Base-by-base conservation (phyloP, 2,888 invertebrate genomes). In the Thera britannica region DNA sequence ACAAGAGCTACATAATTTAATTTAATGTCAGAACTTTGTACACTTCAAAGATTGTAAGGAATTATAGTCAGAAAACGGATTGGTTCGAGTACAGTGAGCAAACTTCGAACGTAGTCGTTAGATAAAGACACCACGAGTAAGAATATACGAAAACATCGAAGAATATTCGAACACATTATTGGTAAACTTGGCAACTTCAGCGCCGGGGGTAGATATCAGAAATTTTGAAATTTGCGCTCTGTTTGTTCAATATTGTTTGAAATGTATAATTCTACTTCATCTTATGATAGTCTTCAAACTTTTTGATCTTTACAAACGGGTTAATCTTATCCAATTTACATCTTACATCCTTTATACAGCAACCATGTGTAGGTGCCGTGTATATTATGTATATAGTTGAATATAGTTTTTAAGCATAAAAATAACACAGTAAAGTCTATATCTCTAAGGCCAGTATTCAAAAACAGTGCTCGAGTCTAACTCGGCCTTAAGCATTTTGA, bases 161-260 rank as follows among this genome's bases (percentile, higher is more conserved):
- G 62, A 69, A 69, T 62, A 65, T 65, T 58, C 55, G 57, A 63
- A 58, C 62, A 56, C 44, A 63, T 64, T 66, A 66, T 70, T 67
- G 63, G 60, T 46, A 63, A 70, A 70, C 60, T 70, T 66, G 34
- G 54, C 35, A 51, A 51, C 58, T 55, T 52, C n/a, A 38, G 61
- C 49, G 54, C 55, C 41, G 61, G 23, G 54, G 48, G 55, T 41
- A 58, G 41, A 51, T 67, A 67, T 62, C 36, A 56, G 41, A 58
- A 56, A 54, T 55, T 63, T 56, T 55, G 62, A 8, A 59, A 59
- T 58, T 67, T 48, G 46, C 35, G 55, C 49, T 58, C 46, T 64
- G 58, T 38, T 63, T 63, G 36, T 52, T 46, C 12, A 12, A 55
- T 65, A 65, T 59, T 44, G 23, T 59, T 58, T 54, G 55, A 7